These are phyloP conservation scores for Drosophila novamexicana DNA, from an alignment of 1,140 invertebrate species.

Conservation along the genomic window DNA sequence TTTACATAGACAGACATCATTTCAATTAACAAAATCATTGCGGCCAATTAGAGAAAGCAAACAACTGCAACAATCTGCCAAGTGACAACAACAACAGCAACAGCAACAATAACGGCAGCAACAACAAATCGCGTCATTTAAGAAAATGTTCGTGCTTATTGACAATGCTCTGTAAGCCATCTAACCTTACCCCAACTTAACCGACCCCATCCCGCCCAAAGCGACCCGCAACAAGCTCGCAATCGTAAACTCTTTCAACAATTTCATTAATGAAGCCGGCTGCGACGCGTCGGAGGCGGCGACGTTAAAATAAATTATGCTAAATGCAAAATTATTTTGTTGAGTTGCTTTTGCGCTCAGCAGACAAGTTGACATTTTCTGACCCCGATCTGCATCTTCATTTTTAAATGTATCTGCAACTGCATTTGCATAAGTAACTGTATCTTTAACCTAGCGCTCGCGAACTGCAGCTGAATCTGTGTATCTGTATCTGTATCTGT, in stretches of 20 bases:
- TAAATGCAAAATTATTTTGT: conserved; percentile 33
- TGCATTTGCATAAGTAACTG: background rate
- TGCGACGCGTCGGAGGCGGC: conserved; percentile 11
- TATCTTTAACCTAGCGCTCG: background rate
- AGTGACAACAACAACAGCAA: background rate
- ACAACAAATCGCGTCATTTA: conserved; percentile 17
- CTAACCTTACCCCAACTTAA: background rate
- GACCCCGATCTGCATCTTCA: background rate
- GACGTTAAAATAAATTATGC: conserved; percentile 29
- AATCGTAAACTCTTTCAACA: conserved; percentile 35
- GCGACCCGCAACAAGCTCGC: background rate
- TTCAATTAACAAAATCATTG: conserved; percentile 72
- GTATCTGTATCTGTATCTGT: background rate
- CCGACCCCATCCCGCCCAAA: background rate
- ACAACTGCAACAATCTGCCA: conserved; percentile 29
- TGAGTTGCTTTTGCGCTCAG: background rate
- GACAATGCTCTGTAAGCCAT: background rate
- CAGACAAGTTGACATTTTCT: conserved; percentile 3
- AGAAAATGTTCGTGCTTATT: conserved; percentile 18
- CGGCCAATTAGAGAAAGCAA: conserved; percentile 73
- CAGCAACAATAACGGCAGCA: background rate
- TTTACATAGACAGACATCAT: conserved; percentile 40
- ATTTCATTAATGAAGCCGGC: conserved; percentile 35
- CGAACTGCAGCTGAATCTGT: background rate
- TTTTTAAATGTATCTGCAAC: background rate